Evolutionary conservation across 2,888 invertebrate genomes (phyloP).

Genomic region (Meandrusa payeni): DNA sequence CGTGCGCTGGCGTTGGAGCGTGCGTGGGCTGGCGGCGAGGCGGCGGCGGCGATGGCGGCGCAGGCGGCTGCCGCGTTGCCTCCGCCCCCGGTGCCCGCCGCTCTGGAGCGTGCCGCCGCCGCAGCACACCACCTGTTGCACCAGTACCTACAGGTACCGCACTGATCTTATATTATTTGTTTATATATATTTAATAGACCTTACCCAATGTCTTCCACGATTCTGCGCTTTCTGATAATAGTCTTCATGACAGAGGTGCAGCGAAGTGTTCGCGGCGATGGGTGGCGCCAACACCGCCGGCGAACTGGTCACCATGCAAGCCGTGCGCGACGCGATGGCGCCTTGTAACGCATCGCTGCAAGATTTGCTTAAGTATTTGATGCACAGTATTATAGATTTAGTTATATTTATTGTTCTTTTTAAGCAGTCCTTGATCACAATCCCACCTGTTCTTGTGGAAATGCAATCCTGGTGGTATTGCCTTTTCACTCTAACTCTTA

Average conservation of each 20-base stretch:
- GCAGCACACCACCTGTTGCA: slow-evolving; percentile 70
- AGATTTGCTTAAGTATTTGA: slow-evolving; percentile 61
- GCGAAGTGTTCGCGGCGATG: slow-evolving; percentile 75
- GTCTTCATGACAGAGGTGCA: slow-evolving; percentile 52
- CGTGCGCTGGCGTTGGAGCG: slow-evolving; percentile 69
- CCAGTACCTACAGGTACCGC: slow-evolving; percentile 67
- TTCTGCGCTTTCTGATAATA: too few relatives aligned
- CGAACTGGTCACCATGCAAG: slow-evolving; percentile 59
- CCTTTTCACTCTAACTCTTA: too few relatives aligned
- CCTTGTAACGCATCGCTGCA: slow-evolving; percentile 60
- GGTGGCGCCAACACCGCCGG: slow-evolving; percentile 50
- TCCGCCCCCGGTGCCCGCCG: slow-evolving; percentile 66
- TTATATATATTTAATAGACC: too few relatives aligned
- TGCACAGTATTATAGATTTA: too few relatives aligned
- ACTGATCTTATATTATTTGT: too few relatives aligned
- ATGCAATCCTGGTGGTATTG: too few relatives aligned
- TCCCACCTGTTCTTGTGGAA: too few relatives aligned
- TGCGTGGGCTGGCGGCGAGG: slow-evolving; percentile 72
- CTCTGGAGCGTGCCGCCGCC: slow-evolving; percentile 65
- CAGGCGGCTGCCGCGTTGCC: slow-evolving; percentile 67
- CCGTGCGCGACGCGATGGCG: slow-evolving; percentile 70
- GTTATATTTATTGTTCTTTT: too few relatives aligned
- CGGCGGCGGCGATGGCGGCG: slow-evolving; percentile 63
- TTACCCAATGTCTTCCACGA: too few relatives aligned
- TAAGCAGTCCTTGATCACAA: too few relatives aligned